Conservation (phyloP, 2,888 invertebrate species). For the Charanyca ferruginea region DNA sequence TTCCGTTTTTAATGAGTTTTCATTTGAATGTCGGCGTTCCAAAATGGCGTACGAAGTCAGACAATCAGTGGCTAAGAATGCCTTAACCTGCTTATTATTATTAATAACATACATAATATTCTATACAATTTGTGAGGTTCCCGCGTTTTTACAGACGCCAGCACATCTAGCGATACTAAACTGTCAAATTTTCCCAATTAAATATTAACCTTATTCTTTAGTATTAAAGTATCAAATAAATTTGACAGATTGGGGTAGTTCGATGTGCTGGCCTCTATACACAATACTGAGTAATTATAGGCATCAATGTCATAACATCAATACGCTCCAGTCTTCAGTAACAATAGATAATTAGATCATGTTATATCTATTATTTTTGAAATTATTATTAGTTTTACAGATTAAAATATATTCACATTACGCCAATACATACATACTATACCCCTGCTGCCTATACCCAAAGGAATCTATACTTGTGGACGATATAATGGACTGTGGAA, state of each 20-base stretch:
- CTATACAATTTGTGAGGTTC: constrained; percentile 48
- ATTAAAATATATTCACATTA: background rate
- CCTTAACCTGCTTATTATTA: constrained; percentile 15
- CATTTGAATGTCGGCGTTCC: background rate
- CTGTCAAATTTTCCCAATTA: too few relatives aligned
- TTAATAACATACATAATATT: constrained; percentile 27
- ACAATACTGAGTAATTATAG: constrained; percentile 37
- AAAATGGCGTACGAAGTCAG: constrained; percentile 20
- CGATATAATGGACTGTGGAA: too few relatives aligned
- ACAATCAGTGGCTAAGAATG: background rate
- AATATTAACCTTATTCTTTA: too few relatives aligned
- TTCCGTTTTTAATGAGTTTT: background rate
- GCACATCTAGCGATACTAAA: too few relatives aligned
- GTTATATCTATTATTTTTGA: background rate
- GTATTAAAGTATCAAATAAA: too few relatives aligned
- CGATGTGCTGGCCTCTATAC: too few relatives aligned
- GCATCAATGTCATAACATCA: constrained; percentile 7
- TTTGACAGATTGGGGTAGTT: too few relatives aligned
- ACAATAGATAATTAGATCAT: constrained; percentile 7
- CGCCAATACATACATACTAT: background rate
- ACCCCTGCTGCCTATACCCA: background rate
- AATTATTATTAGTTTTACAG: constrained; percentile 27
- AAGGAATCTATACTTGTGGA: background rate
- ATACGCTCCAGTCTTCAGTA: constrained; percentile 33
- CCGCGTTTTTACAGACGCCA: constrained; percentile 44